Percentiles rank a stretch among this genome's conserved stretches.
Conservation (phyloP, 2,113 vertebrate species). For the Ardeotis arabs region DNA sequence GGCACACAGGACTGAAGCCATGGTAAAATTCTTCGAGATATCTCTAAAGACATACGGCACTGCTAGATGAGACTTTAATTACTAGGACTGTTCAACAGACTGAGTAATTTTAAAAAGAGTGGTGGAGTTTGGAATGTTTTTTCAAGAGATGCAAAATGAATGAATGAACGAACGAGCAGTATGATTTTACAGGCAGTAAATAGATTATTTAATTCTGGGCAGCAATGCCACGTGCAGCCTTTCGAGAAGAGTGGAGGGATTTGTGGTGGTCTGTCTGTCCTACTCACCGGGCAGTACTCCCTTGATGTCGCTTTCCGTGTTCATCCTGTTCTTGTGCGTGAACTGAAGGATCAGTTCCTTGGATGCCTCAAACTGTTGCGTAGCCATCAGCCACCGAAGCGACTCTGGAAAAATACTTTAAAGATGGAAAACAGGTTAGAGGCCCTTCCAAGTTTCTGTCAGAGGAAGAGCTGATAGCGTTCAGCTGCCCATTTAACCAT, state of each 20-base stretch:
- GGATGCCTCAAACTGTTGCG: slow-evolving; percentile 89
- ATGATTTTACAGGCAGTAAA: background rate
- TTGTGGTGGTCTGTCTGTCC: too few relatives aligned
- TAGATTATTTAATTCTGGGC: background rate
- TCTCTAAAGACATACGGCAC: background rate
- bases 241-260: background rate
- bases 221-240: background rate
- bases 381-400: slow-evolving; percentile 95
- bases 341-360: slow-evolving; percentile 90
- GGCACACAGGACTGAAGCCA: background rate
- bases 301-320: slow-evolving; percentile 81
- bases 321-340: slow-evolving; percentile 86
- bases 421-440: slow-evolving; percentile 1
- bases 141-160: background rate
- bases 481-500: background rate
- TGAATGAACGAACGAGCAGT: background rate
- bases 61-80: background rate
- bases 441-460: background rate
- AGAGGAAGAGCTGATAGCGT: background rate
- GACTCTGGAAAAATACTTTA: slow-evolving; percentile 95
- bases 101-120: background rate
- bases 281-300: slow-evolving; percentile 88
- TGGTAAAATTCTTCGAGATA: background rate
- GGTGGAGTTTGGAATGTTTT: background rate
- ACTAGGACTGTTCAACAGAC: background rate